Percentiles rank a stretch among this genome's conserved stretches.
Conservation (phyloP, 2,113 vertebrate genomes). For the Rhabdornis inornatus region DNA sequence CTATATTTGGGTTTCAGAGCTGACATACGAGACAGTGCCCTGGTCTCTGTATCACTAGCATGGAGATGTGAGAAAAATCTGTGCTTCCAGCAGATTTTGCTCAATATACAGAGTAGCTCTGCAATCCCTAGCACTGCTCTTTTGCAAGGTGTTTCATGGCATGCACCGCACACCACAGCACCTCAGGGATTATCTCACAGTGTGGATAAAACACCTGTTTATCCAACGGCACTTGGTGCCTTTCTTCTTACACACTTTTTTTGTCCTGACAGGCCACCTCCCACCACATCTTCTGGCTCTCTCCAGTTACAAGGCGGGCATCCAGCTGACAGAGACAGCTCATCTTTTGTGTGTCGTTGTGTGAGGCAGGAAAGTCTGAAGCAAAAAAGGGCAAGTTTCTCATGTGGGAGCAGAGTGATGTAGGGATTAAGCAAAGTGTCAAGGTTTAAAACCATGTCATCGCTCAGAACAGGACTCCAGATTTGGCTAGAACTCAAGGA, state of each 20-base stretch:
- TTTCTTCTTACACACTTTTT: neutral
- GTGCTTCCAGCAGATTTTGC: neutral
- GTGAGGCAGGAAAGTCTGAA: neutral
- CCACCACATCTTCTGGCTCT: neutral
- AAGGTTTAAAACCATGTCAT: neutral
- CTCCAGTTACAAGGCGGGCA: neutral
- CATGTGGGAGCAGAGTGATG: neutral
- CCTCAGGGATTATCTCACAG: neutral
- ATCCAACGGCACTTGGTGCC: neutral
- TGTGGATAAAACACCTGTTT: neutral
- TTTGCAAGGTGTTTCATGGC: neutral
- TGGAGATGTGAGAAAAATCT: neutral
- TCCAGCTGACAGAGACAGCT: neutral
- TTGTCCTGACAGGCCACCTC: neutral
- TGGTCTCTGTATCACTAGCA: neutral
- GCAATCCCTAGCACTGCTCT: neutral
- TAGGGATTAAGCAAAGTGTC: neutral
- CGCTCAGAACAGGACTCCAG: rapidly evolving
- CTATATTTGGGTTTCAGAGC: neutral
- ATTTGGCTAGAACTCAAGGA: neutral
- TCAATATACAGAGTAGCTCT: neutral
- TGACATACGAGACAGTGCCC: neutral
- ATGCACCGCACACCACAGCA: rapidly evolving
- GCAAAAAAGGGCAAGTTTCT: neutral
- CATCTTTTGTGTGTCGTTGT: neutral